phyloP scores from a whole-genome alignment of 2,888 invertebrate genomes.

The Hetaerina titia region DNA sequence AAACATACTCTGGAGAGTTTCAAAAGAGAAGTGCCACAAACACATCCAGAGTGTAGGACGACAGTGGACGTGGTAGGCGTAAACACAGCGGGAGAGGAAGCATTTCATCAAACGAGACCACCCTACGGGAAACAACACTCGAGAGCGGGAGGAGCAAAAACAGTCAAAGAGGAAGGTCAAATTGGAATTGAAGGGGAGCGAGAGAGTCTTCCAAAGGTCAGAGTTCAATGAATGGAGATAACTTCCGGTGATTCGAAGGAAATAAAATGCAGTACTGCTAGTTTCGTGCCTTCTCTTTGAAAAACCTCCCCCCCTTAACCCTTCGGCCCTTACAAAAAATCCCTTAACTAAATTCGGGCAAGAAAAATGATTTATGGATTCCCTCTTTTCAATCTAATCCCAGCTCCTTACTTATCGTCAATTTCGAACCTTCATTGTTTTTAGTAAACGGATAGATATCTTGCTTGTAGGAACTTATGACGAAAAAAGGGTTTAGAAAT shows the following conservation, averaged over 20 bases:
- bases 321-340: not conserved
- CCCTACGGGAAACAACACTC: not conserved
- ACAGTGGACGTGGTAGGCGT: not conserved
- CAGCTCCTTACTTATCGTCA: not conserved
- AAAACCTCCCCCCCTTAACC: not conserved
- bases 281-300: not conserved
- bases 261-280: not conserved
- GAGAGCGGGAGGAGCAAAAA: not conserved
- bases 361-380: not conserved
- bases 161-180: not conserved
- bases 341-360: not conserved
- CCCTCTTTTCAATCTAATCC: not conserved
- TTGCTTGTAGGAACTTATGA: not conserved
- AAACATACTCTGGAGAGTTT: not conserved
- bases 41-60: not conserved
- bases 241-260: slow-evolving; percentile 20
- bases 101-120: not conserved
- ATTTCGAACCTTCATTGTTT: not conserved
- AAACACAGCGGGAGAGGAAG: not conserved
- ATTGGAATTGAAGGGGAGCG: slow-evolving; percentile 20
- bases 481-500: not conserved
- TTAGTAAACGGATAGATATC: not conserved
- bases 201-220: not conserved
- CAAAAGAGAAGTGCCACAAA: not conserved
- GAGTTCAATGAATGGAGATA: not conserved